Conservation (phyloP, 2,888 invertebrate species). For the Drosophila austrosaltans region DNA sequence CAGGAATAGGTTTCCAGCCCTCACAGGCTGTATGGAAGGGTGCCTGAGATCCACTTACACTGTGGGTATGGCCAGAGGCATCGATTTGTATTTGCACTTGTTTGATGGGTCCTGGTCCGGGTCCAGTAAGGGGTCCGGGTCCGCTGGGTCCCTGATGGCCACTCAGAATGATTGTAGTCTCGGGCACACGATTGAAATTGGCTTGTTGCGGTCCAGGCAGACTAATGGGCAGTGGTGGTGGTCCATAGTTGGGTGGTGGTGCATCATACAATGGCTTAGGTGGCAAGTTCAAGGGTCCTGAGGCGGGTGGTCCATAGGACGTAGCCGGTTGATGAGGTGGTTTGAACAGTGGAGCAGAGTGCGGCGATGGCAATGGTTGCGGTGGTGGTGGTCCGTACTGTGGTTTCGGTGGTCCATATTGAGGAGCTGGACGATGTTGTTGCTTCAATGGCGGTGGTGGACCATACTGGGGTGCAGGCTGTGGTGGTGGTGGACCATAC, state of each 20-base stretch:
- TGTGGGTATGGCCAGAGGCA: constrained; percentile 76
- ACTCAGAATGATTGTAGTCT: constrained; percentile 74
- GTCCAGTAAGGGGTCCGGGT: constrained; percentile 65
- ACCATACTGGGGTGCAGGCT: constrained; percentile 60
- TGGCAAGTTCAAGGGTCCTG: constrained; percentile 77
- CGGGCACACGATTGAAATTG: constrained; percentile 62
- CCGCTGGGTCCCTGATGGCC: constrained; percentile 84
- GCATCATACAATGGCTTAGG: constrained; percentile 84
- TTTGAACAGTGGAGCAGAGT: constrained; percentile 74
- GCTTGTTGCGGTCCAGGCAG: constrained; percentile 71
- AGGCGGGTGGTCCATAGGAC: constrained; percentile 80
- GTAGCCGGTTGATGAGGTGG: constrained; percentile 72
- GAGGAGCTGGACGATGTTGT: constrained; percentile 40
- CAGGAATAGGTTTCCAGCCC: constrained; percentile 94
- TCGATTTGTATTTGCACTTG: constrained; percentile 83
- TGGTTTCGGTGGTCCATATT: constrained; percentile 66
- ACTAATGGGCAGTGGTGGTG: constrained; percentile 80
- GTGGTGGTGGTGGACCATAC: constrained; percentile 85
- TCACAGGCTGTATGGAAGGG: constrained; percentile 86
- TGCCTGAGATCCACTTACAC: constrained; percentile 77
- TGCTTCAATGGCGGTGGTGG: constrained; percentile 62
- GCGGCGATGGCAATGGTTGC: constrained; percentile 79
- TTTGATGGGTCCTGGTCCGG: constrained; percentile 87
- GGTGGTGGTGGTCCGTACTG: constrained; percentile 66
- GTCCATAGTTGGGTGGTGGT: constrained; percentile 82